These are phyloP conservation scores for Anguilla marmorata DNA, from an alignment of 2,797 vertebrate genomes.

Conservation along the genomic window DNA sequence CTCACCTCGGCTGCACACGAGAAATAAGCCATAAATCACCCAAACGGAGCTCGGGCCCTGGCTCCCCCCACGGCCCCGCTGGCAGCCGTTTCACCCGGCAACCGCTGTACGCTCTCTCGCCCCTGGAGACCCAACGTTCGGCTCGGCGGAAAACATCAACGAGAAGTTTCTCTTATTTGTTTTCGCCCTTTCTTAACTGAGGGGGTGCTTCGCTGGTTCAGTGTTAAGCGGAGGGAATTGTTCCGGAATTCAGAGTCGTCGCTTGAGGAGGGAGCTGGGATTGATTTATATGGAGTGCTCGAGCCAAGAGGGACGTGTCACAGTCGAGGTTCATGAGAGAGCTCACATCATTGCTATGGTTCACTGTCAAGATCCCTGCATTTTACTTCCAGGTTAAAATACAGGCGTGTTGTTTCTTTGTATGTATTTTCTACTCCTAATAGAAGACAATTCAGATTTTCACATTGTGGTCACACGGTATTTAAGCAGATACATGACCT, in stretches of 20 bases:
- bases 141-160: not conserved
- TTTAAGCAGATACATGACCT: not conserved
- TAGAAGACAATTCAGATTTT: not conserved
- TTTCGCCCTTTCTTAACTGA: conserved; percentile 53
- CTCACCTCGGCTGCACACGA: conserved; percentile 60
- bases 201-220: conserved; percentile 53
- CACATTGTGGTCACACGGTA: not conserved
- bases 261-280: conserved; percentile 50
- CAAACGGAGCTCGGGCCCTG: not conserved
- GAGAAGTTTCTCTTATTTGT: not conserved
- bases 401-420: too few species aligned
- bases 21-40: conserved; percentile 61
- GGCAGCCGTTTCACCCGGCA: not conserved
- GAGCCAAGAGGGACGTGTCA: conserved; percentile 33
- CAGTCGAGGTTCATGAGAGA: not conserved
- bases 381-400: not conserved
- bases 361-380: not conserved
- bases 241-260: conserved; percentile 56
- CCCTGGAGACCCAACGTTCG: conserved; percentile 5
- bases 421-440: too few species aligned
- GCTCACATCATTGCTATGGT: not conserved
- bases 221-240: conserved; percentile 50
- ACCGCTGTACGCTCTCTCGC: not conserved
- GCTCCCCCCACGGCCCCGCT: not conserved
- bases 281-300: conserved; percentile 53